Conservation (phyloP, 2,113 vertebrate genomes). For the Hemiscyllium ocellatum region DNA sequence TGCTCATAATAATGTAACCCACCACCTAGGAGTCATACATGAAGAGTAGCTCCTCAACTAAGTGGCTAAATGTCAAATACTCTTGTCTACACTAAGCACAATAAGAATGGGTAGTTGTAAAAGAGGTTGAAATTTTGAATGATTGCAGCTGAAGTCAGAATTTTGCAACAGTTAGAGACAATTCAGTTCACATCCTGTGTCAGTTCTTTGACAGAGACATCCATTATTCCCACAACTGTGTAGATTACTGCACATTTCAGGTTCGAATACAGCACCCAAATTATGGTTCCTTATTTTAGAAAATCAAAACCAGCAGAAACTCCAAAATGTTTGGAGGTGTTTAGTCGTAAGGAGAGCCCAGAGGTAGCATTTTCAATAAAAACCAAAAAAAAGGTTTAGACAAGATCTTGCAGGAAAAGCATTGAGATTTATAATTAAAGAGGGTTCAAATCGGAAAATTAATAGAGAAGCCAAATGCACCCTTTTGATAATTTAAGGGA, state of each 20-base stretch:
- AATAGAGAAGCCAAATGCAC: background rate
- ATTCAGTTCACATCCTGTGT: no score
- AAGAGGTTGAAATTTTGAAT: background rate
- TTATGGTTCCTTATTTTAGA: background rate
- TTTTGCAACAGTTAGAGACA: no score
- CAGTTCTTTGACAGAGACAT: no score
- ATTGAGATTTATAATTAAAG: no score
- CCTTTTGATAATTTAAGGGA: conserved; percentile 20
- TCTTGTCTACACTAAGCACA: background rate
- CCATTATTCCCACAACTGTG: background rate
- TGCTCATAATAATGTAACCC: background rate
- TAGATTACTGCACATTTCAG: background rate
- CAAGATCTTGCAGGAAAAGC: background rate
- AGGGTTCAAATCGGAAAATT: background rate
- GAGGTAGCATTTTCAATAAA: background rate
- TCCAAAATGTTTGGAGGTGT: background rate
- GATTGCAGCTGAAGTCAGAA: background rate
- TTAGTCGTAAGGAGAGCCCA: background rate
- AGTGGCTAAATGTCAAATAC: background rate
- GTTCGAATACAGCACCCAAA: background rate
- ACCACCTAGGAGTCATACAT: background rate
- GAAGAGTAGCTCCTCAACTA: background rate
- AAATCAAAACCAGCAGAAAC: background rate
- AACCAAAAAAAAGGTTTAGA: background rate
- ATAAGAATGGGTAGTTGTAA: background rate